Conservation (phyloP, 2,113 vertebrate genomes). For the Paratilapia polleni region DNA sequence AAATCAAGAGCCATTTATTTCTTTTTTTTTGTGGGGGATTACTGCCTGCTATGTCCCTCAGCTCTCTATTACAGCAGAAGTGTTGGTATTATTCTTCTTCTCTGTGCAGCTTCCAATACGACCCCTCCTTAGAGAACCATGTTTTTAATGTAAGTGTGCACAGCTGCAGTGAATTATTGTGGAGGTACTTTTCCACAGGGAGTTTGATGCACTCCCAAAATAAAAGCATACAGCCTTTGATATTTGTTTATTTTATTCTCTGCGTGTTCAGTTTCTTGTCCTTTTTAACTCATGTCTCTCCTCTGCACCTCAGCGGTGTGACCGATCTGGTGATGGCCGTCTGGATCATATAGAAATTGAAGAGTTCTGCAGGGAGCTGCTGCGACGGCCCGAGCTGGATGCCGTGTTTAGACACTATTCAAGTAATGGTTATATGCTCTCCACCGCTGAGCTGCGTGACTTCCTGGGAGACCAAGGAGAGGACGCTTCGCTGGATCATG, state of each 20-base stretch:
- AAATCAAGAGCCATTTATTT: conserved; percentile 47
- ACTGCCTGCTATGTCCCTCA: conserved; percentile 34
- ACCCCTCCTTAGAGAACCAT: neutral
- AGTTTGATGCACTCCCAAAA: conserved; percentile 34
- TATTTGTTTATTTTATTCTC: neutral
- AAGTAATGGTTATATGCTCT: conserved; percentile 85
- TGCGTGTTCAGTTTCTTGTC: neutral
- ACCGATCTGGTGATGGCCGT: conserved; percentile 84
- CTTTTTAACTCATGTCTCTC: neutral
- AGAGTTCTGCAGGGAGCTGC: conserved; percentile 90
- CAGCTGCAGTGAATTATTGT: conserved; percentile 30
- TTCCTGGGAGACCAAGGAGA: conserved; percentile 94
- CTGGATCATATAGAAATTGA: conserved; percentile 92
- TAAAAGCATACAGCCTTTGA: neutral
- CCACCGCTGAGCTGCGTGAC: conserved; percentile 87
- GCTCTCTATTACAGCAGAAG: conserved; percentile 24
- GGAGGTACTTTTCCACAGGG: conserved; percentile 10
- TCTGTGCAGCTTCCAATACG: neutral
- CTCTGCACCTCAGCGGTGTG: conserved; percentile 84
- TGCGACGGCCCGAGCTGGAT: conserved; percentile 92
- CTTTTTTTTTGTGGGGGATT: conserved; percentile 39
- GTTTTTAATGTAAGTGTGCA: conserved; percentile 27
- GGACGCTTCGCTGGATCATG: conserved; percentile 81
- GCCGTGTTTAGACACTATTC: conserved; percentile 88
- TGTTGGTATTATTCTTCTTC: conserved; percentile 27